These are phyloP conservation scores for Chamaetylas fuelleborni DNA, from an alignment of 2,113 vertebrate species.

Conservation along the genomic window DNA sequence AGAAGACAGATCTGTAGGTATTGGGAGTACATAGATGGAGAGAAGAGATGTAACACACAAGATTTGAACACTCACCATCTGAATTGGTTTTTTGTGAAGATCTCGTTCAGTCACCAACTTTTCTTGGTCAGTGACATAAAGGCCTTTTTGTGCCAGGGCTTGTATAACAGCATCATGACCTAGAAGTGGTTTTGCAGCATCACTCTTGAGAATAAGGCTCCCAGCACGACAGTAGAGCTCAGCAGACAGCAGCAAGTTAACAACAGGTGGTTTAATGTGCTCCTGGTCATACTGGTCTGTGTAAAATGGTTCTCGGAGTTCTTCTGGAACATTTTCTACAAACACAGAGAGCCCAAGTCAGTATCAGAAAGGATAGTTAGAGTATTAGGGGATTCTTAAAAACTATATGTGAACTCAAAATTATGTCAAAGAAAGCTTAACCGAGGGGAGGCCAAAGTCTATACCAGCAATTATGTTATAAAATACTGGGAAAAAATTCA, in stretches of 20 bases:
- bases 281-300: slow-evolving; percentile 98
- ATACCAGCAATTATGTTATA: background rate
- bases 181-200: slow-evolving; percentile 86
- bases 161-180: slow-evolving; percentile 96
- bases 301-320: slow-evolving; percentile 92
- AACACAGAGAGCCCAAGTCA: background rate
- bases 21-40: background rate
- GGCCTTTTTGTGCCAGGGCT: slow-evolving; percentile 92
- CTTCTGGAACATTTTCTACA: slow-evolving; percentile 89
- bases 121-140: slow-evolving; percentile 95
- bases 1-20: background rate
- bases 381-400: background rate
- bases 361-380: background rate
- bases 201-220: slow-evolving; percentile 90
- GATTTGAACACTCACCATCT: slow-evolving; percentile 85
- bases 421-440: background rate
- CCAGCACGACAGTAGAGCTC: slow-evolving; percentile 95
- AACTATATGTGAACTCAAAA: background rate
- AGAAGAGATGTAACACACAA: background rate
- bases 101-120: slow-evolving; percentile 92
- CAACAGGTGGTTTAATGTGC: slow-evolving; percentile 94
- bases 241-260: slow-evolving; percentile 89
- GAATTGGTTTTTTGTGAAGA: slow-evolving; percentile 91
- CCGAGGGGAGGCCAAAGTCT: background rate
- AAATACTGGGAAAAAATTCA: background rate